phyloP scores from a whole-genome alignment of 2,113 vertebrate species.

The Microtus pennsylvanicus region DNA sequence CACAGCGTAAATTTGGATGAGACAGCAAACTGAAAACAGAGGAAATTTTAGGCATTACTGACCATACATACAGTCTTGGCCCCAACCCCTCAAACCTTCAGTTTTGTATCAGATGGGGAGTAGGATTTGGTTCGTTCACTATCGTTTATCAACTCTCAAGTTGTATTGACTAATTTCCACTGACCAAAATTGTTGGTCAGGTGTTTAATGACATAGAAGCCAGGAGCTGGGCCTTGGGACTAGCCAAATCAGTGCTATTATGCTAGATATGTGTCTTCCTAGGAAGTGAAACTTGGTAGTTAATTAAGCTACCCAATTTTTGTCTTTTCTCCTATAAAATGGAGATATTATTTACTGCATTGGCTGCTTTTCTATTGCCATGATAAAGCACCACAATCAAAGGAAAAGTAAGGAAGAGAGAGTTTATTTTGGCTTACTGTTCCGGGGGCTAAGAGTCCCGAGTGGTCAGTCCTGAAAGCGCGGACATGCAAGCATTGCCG shows the following conservation, averaged over 20 bases:
- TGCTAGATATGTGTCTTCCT: neutral
- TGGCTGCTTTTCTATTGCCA: neutral
- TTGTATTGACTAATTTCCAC: neutral
- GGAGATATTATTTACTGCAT: neutral
- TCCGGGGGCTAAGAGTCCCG: neutral
- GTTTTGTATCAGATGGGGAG: neutral
- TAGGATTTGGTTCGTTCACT: neutral
- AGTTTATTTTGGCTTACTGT: neutral
- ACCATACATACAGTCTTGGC: fast-evolving
- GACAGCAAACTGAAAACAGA: neutral
- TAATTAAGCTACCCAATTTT: neutral
- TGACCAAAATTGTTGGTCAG: neutral
- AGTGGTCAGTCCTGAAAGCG: neutral
- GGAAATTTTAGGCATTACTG: too few species aligned
- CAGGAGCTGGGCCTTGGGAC: neutral
- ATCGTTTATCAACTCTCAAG: neutral
- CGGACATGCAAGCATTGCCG: fast-evolving
- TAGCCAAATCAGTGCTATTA: neutral
- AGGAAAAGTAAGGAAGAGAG: neutral
- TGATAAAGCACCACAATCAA: neutral
- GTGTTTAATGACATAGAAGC: fast-evolving
- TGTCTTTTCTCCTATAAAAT: neutral
- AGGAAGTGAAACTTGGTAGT: neutral
- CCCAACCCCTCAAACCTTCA: neutral
- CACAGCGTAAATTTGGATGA: neutral